A percentile compares a stretch with the other conserved stretches of the same genome.
Conservation (phyloP, 1,140 invertebrate species). For the Pollicipes pollicipes region DNA sequence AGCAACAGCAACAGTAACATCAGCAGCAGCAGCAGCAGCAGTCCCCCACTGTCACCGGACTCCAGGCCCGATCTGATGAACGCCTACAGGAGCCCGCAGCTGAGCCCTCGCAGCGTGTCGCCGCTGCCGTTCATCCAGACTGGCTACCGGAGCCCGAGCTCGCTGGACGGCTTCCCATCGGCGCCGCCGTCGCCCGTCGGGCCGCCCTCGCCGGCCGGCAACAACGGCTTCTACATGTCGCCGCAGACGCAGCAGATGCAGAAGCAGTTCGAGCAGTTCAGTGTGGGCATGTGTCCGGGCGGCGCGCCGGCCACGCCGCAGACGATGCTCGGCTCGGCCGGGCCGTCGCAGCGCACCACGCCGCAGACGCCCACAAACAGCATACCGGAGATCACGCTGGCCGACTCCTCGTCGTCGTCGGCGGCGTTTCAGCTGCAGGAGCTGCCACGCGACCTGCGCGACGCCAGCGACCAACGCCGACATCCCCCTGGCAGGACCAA, state of each 20-base stretch:
- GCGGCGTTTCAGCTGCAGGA: neutral
- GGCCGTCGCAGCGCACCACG: neutral
- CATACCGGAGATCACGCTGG: neutral
- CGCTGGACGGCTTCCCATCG: neutral
- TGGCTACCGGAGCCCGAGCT: neutral
- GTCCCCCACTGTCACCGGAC: neutral
- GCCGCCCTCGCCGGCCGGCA: neutral
- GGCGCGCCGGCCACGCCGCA: neutral
- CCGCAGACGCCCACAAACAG: neutral
- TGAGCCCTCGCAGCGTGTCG: neutral
- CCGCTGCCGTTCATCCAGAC: neutral
- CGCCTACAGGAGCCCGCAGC: neutral
- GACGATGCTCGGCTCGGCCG: neutral
- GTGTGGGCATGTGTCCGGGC: neutral
- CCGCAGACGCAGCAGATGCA: neutral
- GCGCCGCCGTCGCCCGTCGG: neutral
- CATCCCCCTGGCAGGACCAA: no score
- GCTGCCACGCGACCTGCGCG: neutral
- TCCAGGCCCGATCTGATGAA: neutral
- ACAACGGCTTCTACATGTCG: neutral
- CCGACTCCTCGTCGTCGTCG: neutral
- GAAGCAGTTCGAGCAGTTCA: neutral
- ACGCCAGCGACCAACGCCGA: neutral
- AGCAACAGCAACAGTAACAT: neutral
- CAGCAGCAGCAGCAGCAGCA: neutral